Conservation (phyloP, 2,113 vertebrate genomes). For the Bubo scandiacus region DNA sequence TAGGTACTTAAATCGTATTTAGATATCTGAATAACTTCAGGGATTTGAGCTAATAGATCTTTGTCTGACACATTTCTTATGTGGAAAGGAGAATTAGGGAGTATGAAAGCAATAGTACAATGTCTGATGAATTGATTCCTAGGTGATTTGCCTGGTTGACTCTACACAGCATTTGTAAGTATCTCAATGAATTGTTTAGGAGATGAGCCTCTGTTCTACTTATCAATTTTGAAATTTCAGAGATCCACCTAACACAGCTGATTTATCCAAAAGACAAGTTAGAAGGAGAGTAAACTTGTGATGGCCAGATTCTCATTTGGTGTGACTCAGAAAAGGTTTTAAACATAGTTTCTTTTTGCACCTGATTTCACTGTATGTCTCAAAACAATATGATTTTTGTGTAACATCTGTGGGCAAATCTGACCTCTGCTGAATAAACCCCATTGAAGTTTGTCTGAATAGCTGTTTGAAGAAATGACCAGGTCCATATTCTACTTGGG, state of each 20-base stretch:
- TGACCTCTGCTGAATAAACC: background rate
- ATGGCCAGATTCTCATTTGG: background rate
- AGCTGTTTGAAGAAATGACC: background rate
- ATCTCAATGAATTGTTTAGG: slow-evolving; percentile 20
- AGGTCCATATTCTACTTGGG: background rate
- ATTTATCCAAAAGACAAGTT: background rate
- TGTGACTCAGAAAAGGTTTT: background rate
- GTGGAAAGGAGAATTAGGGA: background rate
- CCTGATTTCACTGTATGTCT: background rate
- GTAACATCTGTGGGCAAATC: background rate
- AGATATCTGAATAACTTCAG: slow-evolving; percentile 24
- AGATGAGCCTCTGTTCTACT: background rate
- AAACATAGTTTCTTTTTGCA: background rate
- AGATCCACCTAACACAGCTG: background rate
- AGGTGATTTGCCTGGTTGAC: background rate
- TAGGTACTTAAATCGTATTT: slow-evolving; percentile 1
- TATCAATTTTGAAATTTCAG: slow-evolving; percentile 9
- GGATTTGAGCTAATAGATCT: slow-evolving; percentile 26
- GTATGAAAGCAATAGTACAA: background rate
- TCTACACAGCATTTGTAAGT: background rate
- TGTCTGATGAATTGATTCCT: background rate
- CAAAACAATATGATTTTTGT: background rate
- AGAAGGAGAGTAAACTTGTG: background rate
- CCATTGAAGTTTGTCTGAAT: background rate
- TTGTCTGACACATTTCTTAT: slow-evolving; percentile 15